Conservation (phyloP, 37 sponge, comb jelly and placozoan genomes). For the Hexactinellida sp. region DNA sequence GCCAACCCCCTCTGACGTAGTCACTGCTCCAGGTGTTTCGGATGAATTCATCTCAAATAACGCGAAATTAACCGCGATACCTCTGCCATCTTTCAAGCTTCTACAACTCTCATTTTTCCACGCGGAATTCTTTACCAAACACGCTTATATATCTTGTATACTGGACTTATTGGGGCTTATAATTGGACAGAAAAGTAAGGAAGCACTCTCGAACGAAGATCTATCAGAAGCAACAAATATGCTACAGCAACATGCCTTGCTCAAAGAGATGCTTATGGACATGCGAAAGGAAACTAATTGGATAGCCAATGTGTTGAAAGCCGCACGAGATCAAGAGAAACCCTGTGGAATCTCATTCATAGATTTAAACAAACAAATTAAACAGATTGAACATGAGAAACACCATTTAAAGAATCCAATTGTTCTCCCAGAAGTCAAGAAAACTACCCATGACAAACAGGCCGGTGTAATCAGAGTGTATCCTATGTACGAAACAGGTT, state of each 20-base stretch:
- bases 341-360: not conserved
- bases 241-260: not conserved
- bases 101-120: not conserved
- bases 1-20: slow-evolving; percentile 57
- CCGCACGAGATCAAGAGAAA: not conserved
- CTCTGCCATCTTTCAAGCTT: not conserved
- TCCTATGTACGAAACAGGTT: slow-evolving; percentile 53
- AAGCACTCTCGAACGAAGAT: not conserved
- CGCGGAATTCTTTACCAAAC: not conserved
- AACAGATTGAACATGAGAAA: not conserved
- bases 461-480: slow-evolving; percentile 28
- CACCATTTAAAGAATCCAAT: not conserved
- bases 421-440: not conserved
- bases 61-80: not conserved
- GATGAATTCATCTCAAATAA: slow-evolving; percentile 28
- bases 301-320: not conserved
- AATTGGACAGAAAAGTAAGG: slow-evolving; percentile 2
- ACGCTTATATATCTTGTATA: not conserved
- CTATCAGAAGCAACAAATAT: not conserved
- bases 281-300: not conserved
- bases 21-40: slow-evolving; percentile 53
- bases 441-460: not conserved
- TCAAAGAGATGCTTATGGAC: not conserved
- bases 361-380: not conserved
- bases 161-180: not conserved